These are phyloP conservation scores for Diplazon laetatorius DNA, from an alignment of 2,888 invertebrate species.

Conservation along the genomic window DNA sequence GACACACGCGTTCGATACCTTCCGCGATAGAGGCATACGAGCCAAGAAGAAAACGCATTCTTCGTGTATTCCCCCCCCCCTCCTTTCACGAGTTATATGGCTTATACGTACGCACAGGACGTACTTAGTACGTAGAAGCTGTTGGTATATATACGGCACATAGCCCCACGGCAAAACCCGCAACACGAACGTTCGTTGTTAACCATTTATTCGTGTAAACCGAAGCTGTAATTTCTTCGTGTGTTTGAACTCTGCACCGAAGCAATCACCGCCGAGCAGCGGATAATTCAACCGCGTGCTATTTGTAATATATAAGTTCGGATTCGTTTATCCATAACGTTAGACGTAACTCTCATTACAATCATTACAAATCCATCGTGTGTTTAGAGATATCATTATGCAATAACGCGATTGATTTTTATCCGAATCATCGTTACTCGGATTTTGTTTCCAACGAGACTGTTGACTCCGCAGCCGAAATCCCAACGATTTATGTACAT, in stretches of 20 bases:
- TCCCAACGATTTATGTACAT: too few species aligned
- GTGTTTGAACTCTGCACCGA: not conserved
- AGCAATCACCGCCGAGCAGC: not conserved
- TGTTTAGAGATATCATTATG: too few species aligned
- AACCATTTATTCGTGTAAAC: not conserved
- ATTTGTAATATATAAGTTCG: too few species aligned
- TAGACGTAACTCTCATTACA: too few species aligned
- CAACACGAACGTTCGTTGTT: not conserved
- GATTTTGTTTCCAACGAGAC: too few species aligned
- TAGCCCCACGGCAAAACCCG: not conserved
- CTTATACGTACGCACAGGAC: not conserved
- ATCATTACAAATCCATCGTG: too few species aligned
- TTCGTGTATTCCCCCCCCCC: slow-evolving; percentile 26
- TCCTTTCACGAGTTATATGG: slow-evolving; percentile 6
- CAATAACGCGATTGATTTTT: too few species aligned
- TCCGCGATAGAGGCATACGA: slow-evolving; percentile 26
- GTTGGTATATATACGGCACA: slow-evolving; percentile 15
- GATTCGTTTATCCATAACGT: too few species aligned
- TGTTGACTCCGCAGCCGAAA: too few species aligned
- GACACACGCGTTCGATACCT: slow-evolving; percentile 30
- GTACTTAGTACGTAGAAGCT: slow-evolving; percentile 7
- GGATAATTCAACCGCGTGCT: not conserved
- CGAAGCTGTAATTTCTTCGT: not conserved
- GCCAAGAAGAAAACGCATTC: slow-evolving; percentile 35
- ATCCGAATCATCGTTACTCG: too few species aligned